phyloP scores from a whole-genome alignment of 2,888 invertebrate species.

The Anthrax anthrax region DNA sequence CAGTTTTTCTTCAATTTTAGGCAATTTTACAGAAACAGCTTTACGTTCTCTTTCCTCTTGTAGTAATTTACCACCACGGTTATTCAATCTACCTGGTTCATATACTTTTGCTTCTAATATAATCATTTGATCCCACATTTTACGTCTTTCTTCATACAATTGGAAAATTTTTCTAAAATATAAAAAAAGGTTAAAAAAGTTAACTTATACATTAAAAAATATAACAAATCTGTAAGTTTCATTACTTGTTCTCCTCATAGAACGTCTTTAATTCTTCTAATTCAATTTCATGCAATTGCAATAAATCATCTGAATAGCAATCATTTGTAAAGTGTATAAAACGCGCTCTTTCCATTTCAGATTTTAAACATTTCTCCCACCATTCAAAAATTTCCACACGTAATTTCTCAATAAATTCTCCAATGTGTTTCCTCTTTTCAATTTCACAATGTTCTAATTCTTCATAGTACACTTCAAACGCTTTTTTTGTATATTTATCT shows the following conservation, averaged over 20 bases:
- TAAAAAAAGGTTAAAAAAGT: no score
- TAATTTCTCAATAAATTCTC: conserved; percentile 40
- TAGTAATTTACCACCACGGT: conserved; percentile 73
- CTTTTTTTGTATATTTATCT: conserved; percentile 20
- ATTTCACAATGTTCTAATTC: conserved; percentile 64
- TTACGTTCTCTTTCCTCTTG: conserved; percentile 81
- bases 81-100: conserved; percentile 72
- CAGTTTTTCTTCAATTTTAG: conserved; percentile 57
- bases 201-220: no score
- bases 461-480: conserved; percentile 32
- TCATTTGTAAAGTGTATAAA: conserved; percentile 52
- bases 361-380: conserved; percentile 67
- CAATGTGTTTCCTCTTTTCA: conserved; percentile 61
- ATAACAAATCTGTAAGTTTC: no score
- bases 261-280: conserved; percentile 50
- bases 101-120: conserved; percentile 60
- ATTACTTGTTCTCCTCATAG: conserved; percentile 49
- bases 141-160: conserved; percentile 48
- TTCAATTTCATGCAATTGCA: conserved; percentile 66
- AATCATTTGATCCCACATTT: conserved; percentile 59
- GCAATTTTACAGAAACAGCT: conserved; percentile 51
- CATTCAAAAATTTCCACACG: conserved; percentile 53
- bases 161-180: conserved; percentile 51
- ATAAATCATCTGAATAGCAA: conserved; percentile 62
- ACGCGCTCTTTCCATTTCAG: conserved; percentile 42